A percentile compares a stretch with the other conserved stretches of the same genome.
phyloP scores from a whole-genome alignment of 2,797 vertebrate species.

The Acipenser transmontanus region DNA sequence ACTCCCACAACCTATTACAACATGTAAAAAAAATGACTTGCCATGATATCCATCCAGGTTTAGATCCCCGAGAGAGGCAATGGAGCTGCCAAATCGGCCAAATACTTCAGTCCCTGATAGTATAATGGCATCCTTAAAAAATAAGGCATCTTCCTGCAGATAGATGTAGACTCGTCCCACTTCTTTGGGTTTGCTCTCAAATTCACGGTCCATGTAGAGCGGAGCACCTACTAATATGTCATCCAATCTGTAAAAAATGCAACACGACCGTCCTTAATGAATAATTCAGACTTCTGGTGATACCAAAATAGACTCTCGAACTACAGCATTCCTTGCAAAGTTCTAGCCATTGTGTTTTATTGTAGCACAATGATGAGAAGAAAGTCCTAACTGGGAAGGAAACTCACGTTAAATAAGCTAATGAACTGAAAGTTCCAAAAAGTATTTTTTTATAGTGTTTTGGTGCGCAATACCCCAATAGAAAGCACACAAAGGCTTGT shows the following conservation, averaged over 20 bases:
- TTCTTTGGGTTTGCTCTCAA: constrained; percentile 88
- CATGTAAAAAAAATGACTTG: constrained; percentile 37
- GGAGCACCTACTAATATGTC: constrained; percentile 89
- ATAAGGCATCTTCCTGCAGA: constrained; percentile 70
- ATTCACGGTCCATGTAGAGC: constrained; percentile 93
- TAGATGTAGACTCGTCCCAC: constrained; percentile 89
- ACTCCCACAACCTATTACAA: too few species aligned
- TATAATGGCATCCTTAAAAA: constrained; percentile 67
- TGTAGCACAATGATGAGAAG: too few species aligned
- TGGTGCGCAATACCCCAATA: too few species aligned
- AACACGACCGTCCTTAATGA: constrained; percentile 9
- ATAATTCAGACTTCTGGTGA: not conserved
- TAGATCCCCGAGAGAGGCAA: constrained; percentile 84
- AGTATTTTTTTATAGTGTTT: too few species aligned
- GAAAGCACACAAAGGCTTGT: too few species aligned
- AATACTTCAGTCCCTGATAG: constrained; percentile 78
- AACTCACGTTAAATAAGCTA: too few species aligned
- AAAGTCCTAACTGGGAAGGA: too few species aligned
- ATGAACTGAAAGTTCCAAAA: too few species aligned
- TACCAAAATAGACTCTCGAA: too few species aligned
- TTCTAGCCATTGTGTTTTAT: too few species aligned
- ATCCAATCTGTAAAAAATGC: constrained; percentile 65
- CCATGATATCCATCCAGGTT: constrained; percentile 94
- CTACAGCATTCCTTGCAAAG: too few species aligned
- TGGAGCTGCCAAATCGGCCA: constrained; percentile 85